Evolutionary conservation across 2,113 vertebrate species (phyloP).

Genomic region (Tilapia sparmanii): DNA sequence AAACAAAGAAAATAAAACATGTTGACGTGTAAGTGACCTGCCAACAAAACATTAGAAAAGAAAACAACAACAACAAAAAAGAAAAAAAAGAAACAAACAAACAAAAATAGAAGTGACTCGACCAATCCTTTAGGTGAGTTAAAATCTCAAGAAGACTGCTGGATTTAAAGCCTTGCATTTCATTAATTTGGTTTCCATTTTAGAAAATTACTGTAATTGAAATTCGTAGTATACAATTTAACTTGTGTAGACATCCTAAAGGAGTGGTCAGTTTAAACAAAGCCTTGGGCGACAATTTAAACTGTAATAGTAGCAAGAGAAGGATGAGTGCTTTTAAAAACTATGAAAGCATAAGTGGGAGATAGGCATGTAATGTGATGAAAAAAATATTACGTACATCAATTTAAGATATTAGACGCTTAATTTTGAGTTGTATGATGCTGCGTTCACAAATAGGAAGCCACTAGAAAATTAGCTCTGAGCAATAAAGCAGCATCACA

Average conservation of each 20-base stretch:
- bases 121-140: slow-evolving; percentile 96
- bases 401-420: not conserved
- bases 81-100: not conserved
- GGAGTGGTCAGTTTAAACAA: slow-evolving; percentile 91
- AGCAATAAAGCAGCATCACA: not conserved
- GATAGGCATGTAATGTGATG: not conserved
- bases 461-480: not conserved
- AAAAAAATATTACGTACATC: not conserved
- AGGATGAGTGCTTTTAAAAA: not conserved
- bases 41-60: slow-evolving; percentile 69
- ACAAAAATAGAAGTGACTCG: slow-evolving; percentile 56
- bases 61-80: slow-evolving; percentile 3
- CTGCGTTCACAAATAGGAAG: not conserved
- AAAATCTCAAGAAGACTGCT: not conserved
- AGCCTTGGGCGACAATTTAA: slow-evolving; percentile 86
- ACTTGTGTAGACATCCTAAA: slow-evolving; percentile 82
- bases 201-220: not conserved
- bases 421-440: not conserved
- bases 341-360: not conserved
- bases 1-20: slow-evolving; percentile 25
- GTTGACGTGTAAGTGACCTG: slow-evolving; percentile 88
- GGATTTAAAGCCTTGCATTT: not conserved
- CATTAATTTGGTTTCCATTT: not conserved
- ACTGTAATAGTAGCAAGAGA: slow-evolving; percentile 12
- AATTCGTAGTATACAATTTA: not conserved